Percentiles rank a stretch among this genome's conserved stretches.
Conservation (phyloP, 1,140 invertebrate genomes). For the Watersipora subatra region DNA sequence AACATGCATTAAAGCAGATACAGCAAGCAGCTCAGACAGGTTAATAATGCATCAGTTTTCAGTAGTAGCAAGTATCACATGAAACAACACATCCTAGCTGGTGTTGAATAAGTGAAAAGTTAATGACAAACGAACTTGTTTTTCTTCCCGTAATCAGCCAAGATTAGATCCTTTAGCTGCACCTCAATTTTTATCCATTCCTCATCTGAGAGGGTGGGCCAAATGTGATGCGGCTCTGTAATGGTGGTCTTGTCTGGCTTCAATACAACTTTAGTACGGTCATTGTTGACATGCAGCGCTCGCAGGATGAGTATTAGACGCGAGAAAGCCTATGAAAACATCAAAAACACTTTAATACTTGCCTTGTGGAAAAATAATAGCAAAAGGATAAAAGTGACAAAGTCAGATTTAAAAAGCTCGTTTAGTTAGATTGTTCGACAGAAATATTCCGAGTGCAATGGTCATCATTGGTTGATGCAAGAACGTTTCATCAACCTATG, state of each 20-base stretch:
- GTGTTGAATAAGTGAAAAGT: no score
- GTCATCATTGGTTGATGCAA: not conserved
- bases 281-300: conserved; percentile 96
- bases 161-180: conserved; percentile 90
- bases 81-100: no score
- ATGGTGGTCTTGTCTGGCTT: conserved; percentile 98
- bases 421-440: not conserved
- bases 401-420: not conserved
- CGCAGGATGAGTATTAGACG: conserved; percentile 88
- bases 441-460: not conserved
- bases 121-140: conserved; percentile 63
- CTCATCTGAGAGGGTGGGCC: conserved; percentile 91
- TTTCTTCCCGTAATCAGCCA: conserved; percentile 99
- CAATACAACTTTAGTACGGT: conserved; percentile 91
- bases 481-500: not conserved
- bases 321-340: conserved; percentile 68
- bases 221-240: conserved; percentile 97
- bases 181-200: conserved; percentile 98
- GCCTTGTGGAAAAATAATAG: not conserved
- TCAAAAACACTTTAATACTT: not conserved
- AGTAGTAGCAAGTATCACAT: no score
- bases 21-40: no score
- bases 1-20: no score
- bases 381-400: not conserved
- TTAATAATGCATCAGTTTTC: no score